Base-by-base conservation (phyloP, 2,797 vertebrate genomes). In the Florisuga fusca region DNA sequence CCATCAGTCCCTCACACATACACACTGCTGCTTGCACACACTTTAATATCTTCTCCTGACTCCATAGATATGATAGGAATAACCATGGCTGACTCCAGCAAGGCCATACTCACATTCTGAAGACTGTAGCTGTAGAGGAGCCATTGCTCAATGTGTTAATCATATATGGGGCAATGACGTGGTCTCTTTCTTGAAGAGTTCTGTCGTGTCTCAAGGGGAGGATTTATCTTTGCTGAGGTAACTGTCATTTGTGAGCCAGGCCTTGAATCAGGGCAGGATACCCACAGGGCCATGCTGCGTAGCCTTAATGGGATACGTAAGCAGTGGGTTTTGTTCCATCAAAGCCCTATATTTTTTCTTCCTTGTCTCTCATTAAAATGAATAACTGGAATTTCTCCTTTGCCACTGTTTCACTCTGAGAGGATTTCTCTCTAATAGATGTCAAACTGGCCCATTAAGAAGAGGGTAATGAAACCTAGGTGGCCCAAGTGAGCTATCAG, bases 401-500 rank as follows among this genome's bases (percentile, higher is more conserved):
- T 89, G 90, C 94, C 57, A 87, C 88, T 87, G 90, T 93, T 94
- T 94, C 83, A 71, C 91, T 96, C 91, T 75, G 95, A 93, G 95
- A 97, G 93, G 91, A 90, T 97, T 96, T 96, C 95, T 95, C 80
- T 95, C 92, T 93, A 94, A 90, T 90, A 94, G 95, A 91, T 93
- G 93, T 97, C 94, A 96, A 90, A 93, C 93, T 93, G 26, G 19
- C 92, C 90, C 95, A 95, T 97, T 95, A 96, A 88, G 92, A 92
- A 95, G 90, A 91, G 92, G 95, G 96, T 95, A 97, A 97, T 97
- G 95, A 96, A 97, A 96, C 95, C 93, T 94, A 89, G 93, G 90
- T 94, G 91, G 95, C 94, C 93, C 92, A 92, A 94, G 95, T 82
- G 87, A 95, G 91, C 94, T 95, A 95, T 96, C 93, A 96, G 93